Evolutionary conservation across 2,113 vertebrate species (phyloP).

Genomic region (Paracanthobrama guichenoti): DNA sequence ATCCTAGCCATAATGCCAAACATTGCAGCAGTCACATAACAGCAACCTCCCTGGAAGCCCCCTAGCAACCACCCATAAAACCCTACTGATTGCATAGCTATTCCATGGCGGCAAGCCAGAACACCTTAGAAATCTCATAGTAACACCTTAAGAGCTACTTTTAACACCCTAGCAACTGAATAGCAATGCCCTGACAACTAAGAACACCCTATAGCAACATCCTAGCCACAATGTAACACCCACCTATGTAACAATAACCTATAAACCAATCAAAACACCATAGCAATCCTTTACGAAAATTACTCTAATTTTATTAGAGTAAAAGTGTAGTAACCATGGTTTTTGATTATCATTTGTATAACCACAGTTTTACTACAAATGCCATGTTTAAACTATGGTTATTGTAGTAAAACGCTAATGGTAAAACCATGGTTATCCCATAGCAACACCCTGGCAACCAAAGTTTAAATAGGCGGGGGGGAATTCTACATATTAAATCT

Average conservation of each 20-base stretch:
- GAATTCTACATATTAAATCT: not conserved
- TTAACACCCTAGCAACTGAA: not conserved
- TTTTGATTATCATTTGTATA: too few relatives aligned
- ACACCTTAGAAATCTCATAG: not conserved
- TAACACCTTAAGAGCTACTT: not conserved
- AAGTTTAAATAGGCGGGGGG: too few relatives aligned
- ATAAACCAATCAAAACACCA: not conserved
- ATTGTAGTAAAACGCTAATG: too few relatives aligned
- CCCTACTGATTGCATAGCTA: not conserved
- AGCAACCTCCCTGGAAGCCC: too few relatives aligned
- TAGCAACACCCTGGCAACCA: not conserved
- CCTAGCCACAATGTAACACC: not conserved
- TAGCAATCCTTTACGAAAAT: not conserved
- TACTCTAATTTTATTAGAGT: too few relatives aligned
- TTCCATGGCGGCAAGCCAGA: not conserved
- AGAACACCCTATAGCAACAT: not conserved
- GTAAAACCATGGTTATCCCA: not conserved
- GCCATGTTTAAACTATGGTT: too few relatives aligned
- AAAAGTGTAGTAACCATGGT: too few relatives aligned
- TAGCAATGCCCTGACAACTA: not conserved
- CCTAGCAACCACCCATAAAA: not conserved
- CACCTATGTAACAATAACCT: not conserved
- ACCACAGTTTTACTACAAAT: too few relatives aligned
- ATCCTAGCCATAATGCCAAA: too few relatives aligned
- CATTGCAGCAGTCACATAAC: too few relatives aligned